phyloP scores from a whole-genome alignment of 2,113 vertebrate species.

The Chlorodrepanis virens region DNA sequence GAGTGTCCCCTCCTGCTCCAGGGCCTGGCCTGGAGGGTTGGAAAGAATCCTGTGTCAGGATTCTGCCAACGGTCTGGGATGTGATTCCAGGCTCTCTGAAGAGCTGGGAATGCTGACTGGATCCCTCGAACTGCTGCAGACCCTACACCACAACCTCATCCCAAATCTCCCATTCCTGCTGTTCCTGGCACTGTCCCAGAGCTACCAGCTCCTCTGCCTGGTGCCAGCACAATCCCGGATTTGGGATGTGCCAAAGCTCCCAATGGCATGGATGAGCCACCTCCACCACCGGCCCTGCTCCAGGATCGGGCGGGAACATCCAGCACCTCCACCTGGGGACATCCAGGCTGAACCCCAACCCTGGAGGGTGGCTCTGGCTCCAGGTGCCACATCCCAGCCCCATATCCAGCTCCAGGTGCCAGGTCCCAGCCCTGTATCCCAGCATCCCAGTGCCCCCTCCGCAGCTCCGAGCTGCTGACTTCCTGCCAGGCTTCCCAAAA shows the following conservation, averaged over 20 bases:
- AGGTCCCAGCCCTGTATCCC: not conserved
- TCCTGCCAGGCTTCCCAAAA: not conserved
- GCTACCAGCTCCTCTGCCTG: not conserved
- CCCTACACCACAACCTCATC: not conserved
- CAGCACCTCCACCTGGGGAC: not conserved
- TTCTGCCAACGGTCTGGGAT: not conserved
- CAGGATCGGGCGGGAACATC: accelerated
- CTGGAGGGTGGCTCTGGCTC: not conserved
- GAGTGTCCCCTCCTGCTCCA: not conserved
- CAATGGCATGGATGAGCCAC: not conserved
- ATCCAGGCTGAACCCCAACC: not conserved
- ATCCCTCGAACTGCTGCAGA: not conserved
- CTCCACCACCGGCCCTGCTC: accelerated
- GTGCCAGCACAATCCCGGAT: accelerated
- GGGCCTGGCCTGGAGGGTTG: not conserved
- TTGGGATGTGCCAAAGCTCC: not conserved
- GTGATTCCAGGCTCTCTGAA: not conserved
- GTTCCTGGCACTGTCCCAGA: not conserved
- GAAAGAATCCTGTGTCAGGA: not conserved
- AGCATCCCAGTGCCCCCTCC: accelerated
- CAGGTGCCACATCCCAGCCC: not conserved
- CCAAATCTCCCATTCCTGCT: not conserved
- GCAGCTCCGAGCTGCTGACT: not conserved
- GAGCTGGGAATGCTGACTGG: not conserved
- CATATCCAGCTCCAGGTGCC: accelerated